Conservation (phyloP, 1,140 invertebrate species). For the Diachasmimorpha longicaudata region DNA sequence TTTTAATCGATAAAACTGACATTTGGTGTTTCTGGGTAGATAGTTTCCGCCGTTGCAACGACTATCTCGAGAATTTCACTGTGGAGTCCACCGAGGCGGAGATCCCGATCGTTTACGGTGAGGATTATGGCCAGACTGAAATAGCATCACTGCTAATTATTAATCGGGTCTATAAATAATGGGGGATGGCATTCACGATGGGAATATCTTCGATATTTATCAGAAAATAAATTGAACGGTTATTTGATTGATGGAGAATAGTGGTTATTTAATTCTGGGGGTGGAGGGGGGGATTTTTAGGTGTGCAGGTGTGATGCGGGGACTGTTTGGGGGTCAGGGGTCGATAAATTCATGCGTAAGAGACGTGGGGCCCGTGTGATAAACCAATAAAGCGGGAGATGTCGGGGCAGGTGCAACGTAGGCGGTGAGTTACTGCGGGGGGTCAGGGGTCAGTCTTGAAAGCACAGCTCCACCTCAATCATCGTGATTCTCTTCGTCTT, state of each 20-base stretch:
- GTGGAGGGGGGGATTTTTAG: not conserved
- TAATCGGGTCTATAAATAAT: not conserved
- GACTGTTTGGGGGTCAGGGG: slow-evolving; percentile 34
- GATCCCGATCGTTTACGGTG: slow-evolving; percentile 21
- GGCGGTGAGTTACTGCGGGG: slow-evolving; percentile 55
- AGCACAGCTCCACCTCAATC: slow-evolving; percentile 38
- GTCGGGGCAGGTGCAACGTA: slow-evolving; percentile 57
- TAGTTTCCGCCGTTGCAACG: slow-evolving; percentile 4
- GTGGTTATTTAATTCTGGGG: not conserved
- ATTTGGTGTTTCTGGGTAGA: slow-evolving; percentile 32
- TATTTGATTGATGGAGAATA: not conserved
- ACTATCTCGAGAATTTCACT: slow-evolving; percentile 29
- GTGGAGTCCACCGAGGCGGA: slow-evolving; percentile 20
- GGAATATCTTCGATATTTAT: not conserved
- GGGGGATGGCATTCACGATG: not conserved
- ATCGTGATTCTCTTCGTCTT: slow-evolving; percentile 20
- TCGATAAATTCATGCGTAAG: slow-evolving; percentile 41
- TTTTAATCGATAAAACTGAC: slow-evolving; percentile 35
- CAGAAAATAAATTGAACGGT: not conserved
- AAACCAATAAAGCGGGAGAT: slow-evolving; percentile 56
- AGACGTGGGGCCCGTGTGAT: slow-evolving; percentile 38
- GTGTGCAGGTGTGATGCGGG: slow-evolving; percentile 17
- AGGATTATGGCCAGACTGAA: slow-evolving; percentile 24
- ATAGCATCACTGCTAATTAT: slow-evolving; percentile 28
- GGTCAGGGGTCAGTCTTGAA: slow-evolving; percentile 51